Conservation (phyloP, 2,113 vertebrate species). For the Alaudala cheleensis region DNA sequence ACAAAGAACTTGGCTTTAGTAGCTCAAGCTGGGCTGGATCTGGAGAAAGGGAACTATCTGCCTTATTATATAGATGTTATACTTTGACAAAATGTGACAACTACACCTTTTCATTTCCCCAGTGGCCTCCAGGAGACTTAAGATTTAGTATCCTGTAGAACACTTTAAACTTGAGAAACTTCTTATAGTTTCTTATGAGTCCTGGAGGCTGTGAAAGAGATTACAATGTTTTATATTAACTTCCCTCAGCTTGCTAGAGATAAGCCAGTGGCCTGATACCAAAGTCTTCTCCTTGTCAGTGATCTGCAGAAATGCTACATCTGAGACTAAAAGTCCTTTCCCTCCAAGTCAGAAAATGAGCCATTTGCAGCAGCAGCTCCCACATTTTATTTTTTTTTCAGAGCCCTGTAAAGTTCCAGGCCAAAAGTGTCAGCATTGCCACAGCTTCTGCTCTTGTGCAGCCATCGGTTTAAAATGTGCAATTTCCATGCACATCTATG, state of each 20-base stretch:
- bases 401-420: conserved; percentile 38
- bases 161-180: conserved; percentile 62
- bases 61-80: conserved; percentile 44
- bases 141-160: conserved; percentile 63
- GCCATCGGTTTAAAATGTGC: conserved; percentile 68
- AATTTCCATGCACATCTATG: conserved; percentile 71
- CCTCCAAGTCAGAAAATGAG: conserved; percentile 48
- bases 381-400: not conserved
- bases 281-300: conserved; percentile 19
- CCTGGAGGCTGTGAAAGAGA: conserved; percentile 68
- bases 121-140: conserved; percentile 59
- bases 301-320: conserved; percentile 36
- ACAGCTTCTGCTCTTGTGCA: conserved; percentile 61
- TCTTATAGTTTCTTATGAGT: conserved; percentile 62
- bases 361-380: conserved; percentile 28
- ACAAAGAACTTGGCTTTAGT: not conserved
- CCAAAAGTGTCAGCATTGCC: conserved; percentile 58
- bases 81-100: conserved; percentile 63
- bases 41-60: conserved; percentile 15
- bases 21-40: not conserved
- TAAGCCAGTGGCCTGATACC: conserved; percentile 44
- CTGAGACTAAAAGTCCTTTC: conserved; percentile 6
- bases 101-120: conserved; percentile 67
- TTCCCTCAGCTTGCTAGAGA: conserved; percentile 32
- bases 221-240: conserved; percentile 56